Base-by-base conservation (phyloP, 2,113 vertebrate species). In the Phoenicopterus ruber region DNA sequence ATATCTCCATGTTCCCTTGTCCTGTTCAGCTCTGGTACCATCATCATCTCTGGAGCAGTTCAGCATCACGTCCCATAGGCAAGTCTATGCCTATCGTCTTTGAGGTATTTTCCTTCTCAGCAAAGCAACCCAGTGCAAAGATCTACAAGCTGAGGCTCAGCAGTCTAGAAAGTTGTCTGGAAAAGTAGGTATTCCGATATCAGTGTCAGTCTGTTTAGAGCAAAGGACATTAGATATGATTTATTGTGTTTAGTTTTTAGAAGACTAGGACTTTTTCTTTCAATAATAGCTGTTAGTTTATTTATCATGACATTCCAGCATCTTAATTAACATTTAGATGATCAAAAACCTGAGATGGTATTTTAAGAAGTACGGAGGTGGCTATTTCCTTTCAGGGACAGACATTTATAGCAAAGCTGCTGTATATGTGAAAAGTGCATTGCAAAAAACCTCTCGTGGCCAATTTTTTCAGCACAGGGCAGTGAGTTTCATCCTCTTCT, bases 251-350 rank as follows among this genome's bases (percentile, higher is more conserved):
- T 85, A 71, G 3, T 7, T 58, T 89, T 87, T 72, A 42, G 40
- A 59, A 44, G 36, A 47, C 5, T 4, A 11, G 15, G 40, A 21
- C 7, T 49, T 94, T 72, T 81, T 62, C 25, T 80, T 86, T 91
- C 0, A 1, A 8, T 80, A 90, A 70, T 24, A 70, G 40, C 18
- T 93, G 49, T 80, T 97, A 80, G 66, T 93, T 97, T 96, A 91
- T 94, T 95, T 97, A 95, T 73, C 49, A 17, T 57, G 59, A 44
- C 0, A 0, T 85, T 91, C 59, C 72, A 94, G 46, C 71, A 81
- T 90, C 87, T 86, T 94, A 85, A 95, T 93, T 96, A 96, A 81
- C 91, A 92, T 93, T 85, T 96, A 86, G 78, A 88, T 81, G 20
- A 94, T 91, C 40, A 62, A 89, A 95, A 91, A 47, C 78, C 79